Percentiles rank a stretch among this genome's conserved stretches.
Conservation (phyloP, 2,888 invertebrate species). For the Sphecodes monilicornis region DNA sequence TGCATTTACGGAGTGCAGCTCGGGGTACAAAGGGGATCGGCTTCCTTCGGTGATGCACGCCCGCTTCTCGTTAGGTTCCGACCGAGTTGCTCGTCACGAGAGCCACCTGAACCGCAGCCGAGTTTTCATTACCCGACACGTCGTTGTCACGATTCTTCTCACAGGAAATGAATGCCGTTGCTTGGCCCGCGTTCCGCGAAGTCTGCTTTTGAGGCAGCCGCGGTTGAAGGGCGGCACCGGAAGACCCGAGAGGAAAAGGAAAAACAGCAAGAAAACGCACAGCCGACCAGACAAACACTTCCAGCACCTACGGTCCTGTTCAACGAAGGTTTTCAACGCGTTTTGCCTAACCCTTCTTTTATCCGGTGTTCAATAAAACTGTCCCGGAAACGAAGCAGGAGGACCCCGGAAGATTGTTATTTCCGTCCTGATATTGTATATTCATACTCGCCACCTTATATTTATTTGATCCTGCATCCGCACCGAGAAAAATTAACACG, state of each 20-base stretch:
- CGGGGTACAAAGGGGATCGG: neutral
- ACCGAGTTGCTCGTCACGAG: slow-evolving; percentile 15
- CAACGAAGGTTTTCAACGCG: neutral
- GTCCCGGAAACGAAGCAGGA: slow-evolving; percentile 15
- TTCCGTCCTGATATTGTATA: slow-evolving; percentile 45
- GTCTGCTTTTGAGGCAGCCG: slow-evolving; percentile 24
- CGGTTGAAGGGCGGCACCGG: slow-evolving; percentile 1
- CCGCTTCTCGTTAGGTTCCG: slow-evolving; percentile 47
- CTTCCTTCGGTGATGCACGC: slow-evolving; percentile 5
- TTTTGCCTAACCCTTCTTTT: neutral
- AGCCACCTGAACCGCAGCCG: slow-evolving; percentile 27
- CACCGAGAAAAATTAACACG: slow-evolving; percentile 44
- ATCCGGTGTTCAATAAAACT: slow-evolving; percentile 38
- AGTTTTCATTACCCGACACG: slow-evolving; percentile 62
- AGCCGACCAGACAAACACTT: neutral
- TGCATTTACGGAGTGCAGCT: neutral
- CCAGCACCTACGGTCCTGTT: neutral
- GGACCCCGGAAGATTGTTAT: slow-evolving; percentile 32
- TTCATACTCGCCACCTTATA: neutral
- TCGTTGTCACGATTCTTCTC: slow-evolving; percentile 52
- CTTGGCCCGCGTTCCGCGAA: slow-evolving; percentile 27
- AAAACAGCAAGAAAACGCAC: neutral
- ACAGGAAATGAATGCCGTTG: slow-evolving; percentile 58
- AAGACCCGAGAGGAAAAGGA: neutral
- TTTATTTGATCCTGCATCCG: slow-evolving; percentile 36